Conservation (phyloP, 2,888 invertebrate genomes). For the Alentia gelatinosa region DNA sequence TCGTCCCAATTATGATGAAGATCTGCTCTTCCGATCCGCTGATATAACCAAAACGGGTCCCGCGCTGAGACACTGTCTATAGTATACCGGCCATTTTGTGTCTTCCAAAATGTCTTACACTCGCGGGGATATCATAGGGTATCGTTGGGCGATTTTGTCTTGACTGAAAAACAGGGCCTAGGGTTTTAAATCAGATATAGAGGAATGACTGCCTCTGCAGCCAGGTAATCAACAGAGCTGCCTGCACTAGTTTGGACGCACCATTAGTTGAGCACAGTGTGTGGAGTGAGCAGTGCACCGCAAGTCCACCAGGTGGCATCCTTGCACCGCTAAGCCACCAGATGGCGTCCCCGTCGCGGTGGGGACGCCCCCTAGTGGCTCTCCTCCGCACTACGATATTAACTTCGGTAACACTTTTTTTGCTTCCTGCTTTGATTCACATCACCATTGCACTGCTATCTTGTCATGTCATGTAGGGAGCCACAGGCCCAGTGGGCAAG, state of each 20-base stretch:
- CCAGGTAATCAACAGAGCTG: conserved; percentile 35
- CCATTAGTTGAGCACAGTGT: conserved; percentile 32
- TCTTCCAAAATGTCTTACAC: too few relatives aligned
- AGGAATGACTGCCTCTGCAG: background rate
- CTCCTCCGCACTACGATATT: background rate
- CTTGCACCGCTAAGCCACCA: conserved; percentile 31
- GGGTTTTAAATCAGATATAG: background rate
- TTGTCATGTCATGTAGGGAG: conserved; percentile 57
- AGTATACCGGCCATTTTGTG: too few relatives aligned
- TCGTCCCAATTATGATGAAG: too few relatives aligned
- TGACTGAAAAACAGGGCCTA: too few relatives aligned
- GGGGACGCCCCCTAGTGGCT: conserved; percentile 2
- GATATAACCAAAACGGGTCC: too few relatives aligned
- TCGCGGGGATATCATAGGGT: too few relatives aligned
- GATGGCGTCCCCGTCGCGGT: background rate
- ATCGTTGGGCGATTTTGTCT: too few relatives aligned
- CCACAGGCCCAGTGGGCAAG: conserved; percentile 59
- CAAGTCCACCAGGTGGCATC: conserved; percentile 43
- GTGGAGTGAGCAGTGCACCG: conserved; percentile 53
- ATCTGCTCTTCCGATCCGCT: too few relatives aligned
- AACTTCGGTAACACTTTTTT: background rate
- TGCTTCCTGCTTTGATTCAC: conserved; percentile 50
- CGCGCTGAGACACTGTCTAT: too few relatives aligned
- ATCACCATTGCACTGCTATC: conserved; percentile 56
- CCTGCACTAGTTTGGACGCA: conserved; percentile 41